A percentile compares a stretch with the other conserved stretches of the same genome.
Evolutionary conservation across 2,888 invertebrate species (phyloP).

Genomic region (Plagiodera versicolora): DNA sequence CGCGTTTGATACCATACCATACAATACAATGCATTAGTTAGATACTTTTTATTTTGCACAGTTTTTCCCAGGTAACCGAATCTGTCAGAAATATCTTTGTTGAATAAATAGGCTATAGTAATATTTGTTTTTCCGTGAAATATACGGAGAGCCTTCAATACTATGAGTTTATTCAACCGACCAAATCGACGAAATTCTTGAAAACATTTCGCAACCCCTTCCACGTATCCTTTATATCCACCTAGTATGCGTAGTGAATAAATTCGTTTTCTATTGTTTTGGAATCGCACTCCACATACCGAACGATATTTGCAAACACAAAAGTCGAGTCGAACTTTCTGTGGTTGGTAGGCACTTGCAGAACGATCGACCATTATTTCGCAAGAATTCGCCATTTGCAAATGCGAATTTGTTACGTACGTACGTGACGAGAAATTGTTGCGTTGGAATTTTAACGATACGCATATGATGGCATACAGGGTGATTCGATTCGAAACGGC

Average conservation of each 20-base stretch:
- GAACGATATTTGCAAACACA: slow-evolving; percentile 10
- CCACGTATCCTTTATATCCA: no score
- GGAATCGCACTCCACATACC: slow-evolving; percentile 2
- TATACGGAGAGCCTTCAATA: not conserved
- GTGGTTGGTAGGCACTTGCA: not conserved
- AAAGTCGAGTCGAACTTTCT: not conserved
- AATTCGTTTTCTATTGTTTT: slow-evolving; percentile 2
- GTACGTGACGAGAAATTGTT: no score
- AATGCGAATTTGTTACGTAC: slow-evolving; percentile 8
- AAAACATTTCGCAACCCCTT: not conserved
- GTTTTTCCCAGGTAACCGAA: no score
- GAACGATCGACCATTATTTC: slow-evolving; percentile 12
- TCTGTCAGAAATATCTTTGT: no score
- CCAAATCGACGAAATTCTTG: not conserved
- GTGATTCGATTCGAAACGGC: no score
- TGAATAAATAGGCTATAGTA: no score
- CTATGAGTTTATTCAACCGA: not conserved
- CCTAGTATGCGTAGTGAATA: not conserved
- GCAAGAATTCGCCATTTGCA: slow-evolving; percentile 7
- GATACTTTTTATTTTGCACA: no score
- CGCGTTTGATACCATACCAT: no score
- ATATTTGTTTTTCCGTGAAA: not conserved
- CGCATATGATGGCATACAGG: no score
- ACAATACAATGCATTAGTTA: no score
- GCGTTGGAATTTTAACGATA: no score